Base-by-base conservation (phyloP, 2,888 invertebrate genomes). In the Malacosoma neustria region DNA sequence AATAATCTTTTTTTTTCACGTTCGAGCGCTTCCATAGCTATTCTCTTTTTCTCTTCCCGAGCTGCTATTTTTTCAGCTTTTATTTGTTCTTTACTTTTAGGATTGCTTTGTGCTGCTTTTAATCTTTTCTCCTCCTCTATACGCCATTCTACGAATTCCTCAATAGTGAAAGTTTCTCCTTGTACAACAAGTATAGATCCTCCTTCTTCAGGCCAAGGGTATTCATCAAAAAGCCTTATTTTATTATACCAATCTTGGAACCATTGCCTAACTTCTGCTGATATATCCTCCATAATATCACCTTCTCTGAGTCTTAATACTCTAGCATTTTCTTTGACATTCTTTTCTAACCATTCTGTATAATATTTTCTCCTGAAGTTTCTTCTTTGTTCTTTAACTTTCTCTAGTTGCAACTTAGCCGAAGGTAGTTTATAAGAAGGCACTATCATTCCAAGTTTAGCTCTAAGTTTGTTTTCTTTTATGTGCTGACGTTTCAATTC, bases 221-320 rank as follows among this genome's bases (percentile, higher is more conserved):
- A 92, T 45, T 90, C 90, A 42, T 94, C 93, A 59, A 94, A 93
- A 34, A 82, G 70, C 14, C 82, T 80, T 1, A 81, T 64, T 39
- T 66, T 62, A 30, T 69, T 65, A 70, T 91, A 85, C 91, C 92
- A 93, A 37, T 89, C 76, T 33, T 84, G 62, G 57, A 93, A 91
- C 94, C 94, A 94, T 55, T 90, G 89, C 39, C 92, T 84, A 39
- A 95, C 89, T 77, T 94, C 93, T 44, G 89, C 91, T 30, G 90
- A 89, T 62, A 94, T 92, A 50, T 92, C 91, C 58, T 94, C 94
- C 72, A 91, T 89, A 45, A 93, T 80, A 29, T 88, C 80, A 3
- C 88, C 89, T 51, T 85, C 80, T 34, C 87, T 69, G 2, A 89
- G 70, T 44, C 69, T 63, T 12, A 89, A 55, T 12, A 89, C 72